Conservation (phyloP, 1,140 invertebrate species). For the Leptinotarsa texana region DNA sequence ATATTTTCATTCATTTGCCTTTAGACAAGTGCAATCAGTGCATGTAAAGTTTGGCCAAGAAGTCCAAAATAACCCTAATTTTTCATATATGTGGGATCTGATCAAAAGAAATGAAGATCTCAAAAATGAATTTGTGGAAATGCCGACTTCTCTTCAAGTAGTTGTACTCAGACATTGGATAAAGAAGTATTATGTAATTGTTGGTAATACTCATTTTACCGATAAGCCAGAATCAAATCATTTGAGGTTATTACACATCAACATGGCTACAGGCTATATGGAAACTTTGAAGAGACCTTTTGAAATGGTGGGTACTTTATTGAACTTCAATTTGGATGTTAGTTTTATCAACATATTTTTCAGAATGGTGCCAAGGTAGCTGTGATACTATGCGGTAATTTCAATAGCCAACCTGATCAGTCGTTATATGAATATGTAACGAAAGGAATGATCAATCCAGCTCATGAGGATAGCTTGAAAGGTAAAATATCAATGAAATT, state of each 20-base stretch:
- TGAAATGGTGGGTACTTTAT: conserved; percentile 22
- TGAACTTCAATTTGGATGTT: background rate
- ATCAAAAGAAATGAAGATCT: conserved; percentile 65
- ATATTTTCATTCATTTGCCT: too few relatives aligned
- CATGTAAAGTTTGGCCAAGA: too few relatives aligned
- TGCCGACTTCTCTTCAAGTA: conserved; percentile 67
- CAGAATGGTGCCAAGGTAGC: conserved; percentile 57
- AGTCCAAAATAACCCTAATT: too few relatives aligned
- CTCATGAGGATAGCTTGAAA: conserved; percentile 38
- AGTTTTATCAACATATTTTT: conserved; percentile 4
- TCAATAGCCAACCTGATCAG: conserved; percentile 83
- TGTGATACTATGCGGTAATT: conserved; percentile 74
- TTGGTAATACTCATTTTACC: conserved; percentile 91
- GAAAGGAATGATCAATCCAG: conserved; percentile 59
- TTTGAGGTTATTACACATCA: conserved; percentile 79
- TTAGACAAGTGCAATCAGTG: too few relatives aligned
- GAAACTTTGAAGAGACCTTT: conserved; percentile 53
- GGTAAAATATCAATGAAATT: conserved; percentile 32
- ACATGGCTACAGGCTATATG: conserved; percentile 65
- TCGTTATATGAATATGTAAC: conserved; percentile 78
- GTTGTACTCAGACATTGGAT: conserved; percentile 64
- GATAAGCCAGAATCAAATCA: conserved; percentile 88
- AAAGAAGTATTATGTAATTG: conserved; percentile 65
- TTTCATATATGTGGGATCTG: conserved; percentile 59
- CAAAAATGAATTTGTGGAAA: conserved; percentile 64